phyloP scores from a whole-genome alignment of 2,113 vertebrate genomes.

The Brachirus orientalis region DNA sequence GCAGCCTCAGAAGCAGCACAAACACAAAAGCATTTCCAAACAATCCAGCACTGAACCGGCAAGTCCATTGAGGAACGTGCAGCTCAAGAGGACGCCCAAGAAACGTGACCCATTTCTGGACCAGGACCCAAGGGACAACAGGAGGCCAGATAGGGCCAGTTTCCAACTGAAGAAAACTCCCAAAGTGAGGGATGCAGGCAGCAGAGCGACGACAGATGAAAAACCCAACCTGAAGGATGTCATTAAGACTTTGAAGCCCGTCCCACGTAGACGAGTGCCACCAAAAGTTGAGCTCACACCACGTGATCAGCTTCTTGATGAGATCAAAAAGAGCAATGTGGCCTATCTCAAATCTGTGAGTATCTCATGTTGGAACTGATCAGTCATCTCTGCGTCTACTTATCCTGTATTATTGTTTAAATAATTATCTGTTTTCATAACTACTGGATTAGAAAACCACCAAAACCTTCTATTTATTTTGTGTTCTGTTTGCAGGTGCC shows the following conservation, averaged over 20 bases:
- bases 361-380: neutral
- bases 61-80: slow-evolving; percentile 69
- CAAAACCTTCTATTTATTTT: neutral
- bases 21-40: slow-evolving; percentile 49
- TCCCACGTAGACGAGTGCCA: slow-evolving; percentile 88
- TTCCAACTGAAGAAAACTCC: slow-evolving; percentile 79
- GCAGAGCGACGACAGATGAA: slow-evolving; percentile 72
- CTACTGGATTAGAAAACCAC: too few species aligned
- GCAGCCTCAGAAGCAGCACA: slow-evolving; percentile 52
- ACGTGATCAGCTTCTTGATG: slow-evolving; percentile 88
- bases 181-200: slow-evolving; percentile 52
- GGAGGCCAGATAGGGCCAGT: slow-evolving; percentile 79
- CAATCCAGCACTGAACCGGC: slow-evolving; percentile 40
- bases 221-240: slow-evolving; percentile 90
- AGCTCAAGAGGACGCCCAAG: slow-evolving; percentile 82
- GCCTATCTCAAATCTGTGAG: slow-evolving; percentile 91
- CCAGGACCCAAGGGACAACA: slow-evolving; percentile 68
- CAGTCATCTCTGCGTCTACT: too few species aligned
- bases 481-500: slow-evolving; percentile 85
- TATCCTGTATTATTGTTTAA: neutral
- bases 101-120: slow-evolving; percentile 77
- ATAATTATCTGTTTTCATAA: neutral
- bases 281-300: slow-evolving; percentile 90
- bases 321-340: slow-evolving; percentile 93
- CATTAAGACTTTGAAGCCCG: slow-evolving; percentile 92